phyloP scores from a whole-genome alignment of 2,888 invertebrate species.

The Lacanobia wlatinum region DNA sequence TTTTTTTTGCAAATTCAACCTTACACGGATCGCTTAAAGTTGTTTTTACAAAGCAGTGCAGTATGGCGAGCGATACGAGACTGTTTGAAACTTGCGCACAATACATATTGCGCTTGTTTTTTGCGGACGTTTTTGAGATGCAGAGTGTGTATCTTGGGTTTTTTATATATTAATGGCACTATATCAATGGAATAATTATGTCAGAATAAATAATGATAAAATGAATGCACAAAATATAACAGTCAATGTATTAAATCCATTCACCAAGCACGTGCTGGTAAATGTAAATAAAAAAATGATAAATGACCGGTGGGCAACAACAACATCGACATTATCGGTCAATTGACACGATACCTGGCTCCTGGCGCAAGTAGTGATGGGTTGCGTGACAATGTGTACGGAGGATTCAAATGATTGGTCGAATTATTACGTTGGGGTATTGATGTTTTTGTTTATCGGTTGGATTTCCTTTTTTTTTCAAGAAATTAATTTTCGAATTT shows the following conservation, averaged over 20 bases:
- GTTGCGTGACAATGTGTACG: constrained; percentile 29
- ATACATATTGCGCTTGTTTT: no score
- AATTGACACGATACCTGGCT: constrained; percentile 45
- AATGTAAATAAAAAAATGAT: constrained; percentile 61
- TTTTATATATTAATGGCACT: no score
- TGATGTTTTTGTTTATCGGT: not conserved
- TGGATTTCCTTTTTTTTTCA: no score
- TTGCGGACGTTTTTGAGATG: no score
- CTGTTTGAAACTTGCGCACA: no score
- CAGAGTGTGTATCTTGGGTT: no score
- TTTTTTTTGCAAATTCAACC: no score
- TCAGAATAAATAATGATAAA: not conserved
- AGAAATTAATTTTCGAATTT: no score
- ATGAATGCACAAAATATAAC: not conserved
- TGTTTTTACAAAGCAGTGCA: no score
- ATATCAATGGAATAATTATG: not conserved
- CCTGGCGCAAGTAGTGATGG: constrained; percentile 14
- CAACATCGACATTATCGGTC: constrained; percentile 50
- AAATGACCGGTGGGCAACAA: constrained; percentile 31
- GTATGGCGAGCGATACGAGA: no score
- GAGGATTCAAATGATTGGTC: constrained; percentile 11
- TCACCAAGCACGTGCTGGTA: constrained; percentile 31
- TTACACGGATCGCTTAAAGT: no score
- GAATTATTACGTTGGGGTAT: constrained; percentile 1
- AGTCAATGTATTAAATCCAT: constrained; percentile 24